These are phyloP conservation scores for Pandemis heparana DNA, from an alignment of 2,888 invertebrate species.

Conservation along the genomic window DNA sequence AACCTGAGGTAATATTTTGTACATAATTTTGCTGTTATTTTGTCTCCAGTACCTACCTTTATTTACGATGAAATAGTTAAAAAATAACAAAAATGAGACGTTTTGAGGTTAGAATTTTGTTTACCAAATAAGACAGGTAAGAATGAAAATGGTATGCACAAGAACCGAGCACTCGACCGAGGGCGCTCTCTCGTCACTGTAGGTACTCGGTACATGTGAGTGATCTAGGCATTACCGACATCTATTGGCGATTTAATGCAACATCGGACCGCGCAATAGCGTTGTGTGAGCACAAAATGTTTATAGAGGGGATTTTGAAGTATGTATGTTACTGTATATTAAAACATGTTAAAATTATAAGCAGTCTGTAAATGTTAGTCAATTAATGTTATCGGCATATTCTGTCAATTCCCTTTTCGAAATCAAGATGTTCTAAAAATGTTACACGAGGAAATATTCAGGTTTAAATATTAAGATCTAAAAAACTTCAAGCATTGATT, in stretches of 20 bases:
- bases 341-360: neutral
- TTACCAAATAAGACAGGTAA: too few relatives aligned
- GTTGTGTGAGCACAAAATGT: constrained; percentile 27
- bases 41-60: too few relatives aligned
- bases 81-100: too few relatives aligned
- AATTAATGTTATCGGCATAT: constrained; percentile 28
- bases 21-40: too few relatives aligned
- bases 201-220: too few relatives aligned
- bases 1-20: too few relatives aligned
- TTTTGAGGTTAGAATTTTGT: too few relatives aligned
- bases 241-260: neutral
- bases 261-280: neutral
- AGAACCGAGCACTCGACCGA: too few relatives aligned
- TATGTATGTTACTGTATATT: constrained; percentile 1
- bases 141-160: too few relatives aligned
- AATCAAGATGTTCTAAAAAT: neutral
- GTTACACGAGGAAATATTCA: neutral
- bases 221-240: neutral
- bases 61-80: too few relatives aligned
- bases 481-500: neutral
- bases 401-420: constrained; percentile 21
- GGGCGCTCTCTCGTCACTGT: too few relatives aligned
- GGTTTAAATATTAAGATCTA: neutral
- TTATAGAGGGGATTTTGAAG: constrained; percentile 24
- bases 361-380: constrained; percentile 34